Base-by-base conservation (phyloP, 2,888 invertebrate species). In the Scaptomyza caliginosa region DNA sequence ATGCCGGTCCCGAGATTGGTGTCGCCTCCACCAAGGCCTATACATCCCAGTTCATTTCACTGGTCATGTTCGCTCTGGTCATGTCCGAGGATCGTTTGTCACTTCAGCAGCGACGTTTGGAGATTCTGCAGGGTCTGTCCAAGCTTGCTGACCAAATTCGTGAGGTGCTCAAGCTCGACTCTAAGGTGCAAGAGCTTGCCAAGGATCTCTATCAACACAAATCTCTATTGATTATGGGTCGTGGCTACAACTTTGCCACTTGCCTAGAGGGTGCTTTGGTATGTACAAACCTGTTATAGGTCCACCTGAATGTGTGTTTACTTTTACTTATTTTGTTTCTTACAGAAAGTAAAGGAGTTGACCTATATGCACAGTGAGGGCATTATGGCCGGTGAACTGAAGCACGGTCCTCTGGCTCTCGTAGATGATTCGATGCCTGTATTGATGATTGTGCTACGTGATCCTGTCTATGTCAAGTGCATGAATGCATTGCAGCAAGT, bases 351-450 rank as follows among this genome's bases (percentile, higher is more conserved):
- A 17, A 99, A 99, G 92, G 99, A 99, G 91, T 93, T 99, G 91
- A 99, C 99, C 0, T 99, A 99, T 92, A 99, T 99, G 98, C 99
- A 99, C 92, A 99, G 99, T 81, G 98, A 99, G 92, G 99, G 98
- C 17, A 99, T 99, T 73, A 96, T 99, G 95, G 98, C 99, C 19
- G 99, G 99, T 54, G 99, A 99, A 93, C 92, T 99, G 82, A 99
- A 99, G 90, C 99, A 99, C 89, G 99, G 99, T 7, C 99, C 99
- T 0, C 92, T 99, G 68, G 99, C 99, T 1, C 94, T 99, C 51
- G 97, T 99, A 26, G 99, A 99, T 91, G 96, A 97, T 88, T 95
- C 96, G 0, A 99, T 99, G 98, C 99, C 99, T 1, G 98, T 99
- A 26, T 95, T 99, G 90, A 99, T 99, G 99, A 97, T 99, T 74